Evolutionary conservation across 2,797 vertebrate genomes (phyloP).

Genomic region (Picus viridis): DNA sequence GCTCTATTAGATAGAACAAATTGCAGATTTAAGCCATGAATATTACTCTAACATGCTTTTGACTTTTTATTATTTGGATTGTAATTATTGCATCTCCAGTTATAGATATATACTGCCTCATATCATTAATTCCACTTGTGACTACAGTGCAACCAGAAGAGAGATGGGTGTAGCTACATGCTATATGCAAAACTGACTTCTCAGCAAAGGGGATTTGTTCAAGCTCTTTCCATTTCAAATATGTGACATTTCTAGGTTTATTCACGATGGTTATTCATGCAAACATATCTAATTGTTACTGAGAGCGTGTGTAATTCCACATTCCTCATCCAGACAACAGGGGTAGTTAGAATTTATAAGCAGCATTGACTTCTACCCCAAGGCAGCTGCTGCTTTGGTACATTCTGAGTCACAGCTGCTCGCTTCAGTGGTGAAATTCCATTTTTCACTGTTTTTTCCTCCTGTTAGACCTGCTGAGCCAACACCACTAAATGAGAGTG

Average conservation of each 20-base stretch:
- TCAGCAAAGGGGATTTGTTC: slow-evolving; percentile 25
- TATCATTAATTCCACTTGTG: slow-evolving; percentile 18
- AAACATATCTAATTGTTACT: slow-evolving; percentile 1
- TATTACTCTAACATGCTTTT: not conserved
- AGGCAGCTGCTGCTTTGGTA: slow-evolving; percentile 13
- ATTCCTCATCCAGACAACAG: slow-evolving; percentile 1
- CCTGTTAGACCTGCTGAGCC: slow-evolving; percentile 7
- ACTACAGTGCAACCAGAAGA: not conserved
- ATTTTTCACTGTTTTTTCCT: slow-evolving; percentile 25
- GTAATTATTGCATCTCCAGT: not conserved
- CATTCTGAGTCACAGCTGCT: not conserved
- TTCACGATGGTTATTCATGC: not conserved
- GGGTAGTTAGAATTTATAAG: not conserved
- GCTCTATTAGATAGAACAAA: slow-evolving; percentile 23
- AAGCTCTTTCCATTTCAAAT: slow-evolving; percentile 24
- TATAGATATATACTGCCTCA: not conserved
- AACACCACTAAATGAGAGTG: accelerated
- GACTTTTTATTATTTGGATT: not conserved
- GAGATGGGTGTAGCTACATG: not conserved
- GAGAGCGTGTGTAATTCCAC: not conserved
- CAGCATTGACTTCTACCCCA: not conserved
- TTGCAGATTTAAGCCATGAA: not conserved
- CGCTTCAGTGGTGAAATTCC: slow-evolving; percentile 21
- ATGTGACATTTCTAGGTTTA: slow-evolving; percentile 39
- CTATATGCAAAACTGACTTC: not conserved